A percentile compares a stretch with the other conserved stretches of the same genome.
Evolutionary conservation across 2,113 vertebrate genomes (phyloP).

Genomic region (Canis aureus): DNA sequence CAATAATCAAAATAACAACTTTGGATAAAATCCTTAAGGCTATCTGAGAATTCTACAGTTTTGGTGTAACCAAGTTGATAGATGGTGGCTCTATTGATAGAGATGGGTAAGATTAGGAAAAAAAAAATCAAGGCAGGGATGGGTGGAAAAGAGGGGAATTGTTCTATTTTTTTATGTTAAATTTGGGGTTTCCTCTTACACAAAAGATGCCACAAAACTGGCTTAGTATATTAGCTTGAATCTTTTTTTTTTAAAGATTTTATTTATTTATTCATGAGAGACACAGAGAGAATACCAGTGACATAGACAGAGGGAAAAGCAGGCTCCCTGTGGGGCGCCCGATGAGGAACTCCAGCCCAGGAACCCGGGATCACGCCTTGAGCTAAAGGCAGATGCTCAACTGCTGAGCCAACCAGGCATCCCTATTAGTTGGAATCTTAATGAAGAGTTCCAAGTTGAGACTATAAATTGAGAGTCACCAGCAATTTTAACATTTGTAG

Average conservation of each 20-base stretch:
- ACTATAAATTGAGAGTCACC: not conserved
- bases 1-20: not conserved
- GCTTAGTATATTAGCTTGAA: not conserved
- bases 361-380: too few relatives aligned
- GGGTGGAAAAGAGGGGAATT: not conserved
- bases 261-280: too few relatives aligned
- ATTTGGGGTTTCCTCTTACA: not conserved
- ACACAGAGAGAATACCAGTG: too few relatives aligned
- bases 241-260: not conserved
- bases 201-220: not conserved
- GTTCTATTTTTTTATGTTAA: not conserved
- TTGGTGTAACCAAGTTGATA: not conserved
- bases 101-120: not conserved
- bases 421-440: not conserved
- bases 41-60: not conserved
- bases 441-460: not conserved
- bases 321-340: too few relatives aligned
- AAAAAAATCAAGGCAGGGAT: not conserved
- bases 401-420: too few relatives aligned
- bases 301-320: too few relatives aligned
- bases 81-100: not conserved
- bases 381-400: too few relatives aligned
- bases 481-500: not conserved
- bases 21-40: not conserved
- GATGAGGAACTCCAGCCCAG: too few relatives aligned